phyloP scores from a whole-genome alignment of 2,797 vertebrate genomes.

The Accipiter minullus region DNA sequence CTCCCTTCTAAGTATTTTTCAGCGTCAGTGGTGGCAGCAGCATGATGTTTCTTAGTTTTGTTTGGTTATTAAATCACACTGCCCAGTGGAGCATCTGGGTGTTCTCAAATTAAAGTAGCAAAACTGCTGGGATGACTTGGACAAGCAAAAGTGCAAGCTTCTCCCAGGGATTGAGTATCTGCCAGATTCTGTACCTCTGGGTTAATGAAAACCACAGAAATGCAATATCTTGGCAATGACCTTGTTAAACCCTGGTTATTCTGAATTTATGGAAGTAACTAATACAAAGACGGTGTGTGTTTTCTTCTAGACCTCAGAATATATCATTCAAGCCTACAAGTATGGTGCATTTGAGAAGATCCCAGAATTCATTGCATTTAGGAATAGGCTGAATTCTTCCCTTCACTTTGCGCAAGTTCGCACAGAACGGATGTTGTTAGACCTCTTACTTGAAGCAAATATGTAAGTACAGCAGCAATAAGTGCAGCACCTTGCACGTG shows the following conservation, averaged over 20 bases:
- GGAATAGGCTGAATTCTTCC: conserved; percentile 94
- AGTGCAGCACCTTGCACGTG: background rate
- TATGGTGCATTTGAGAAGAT: conserved; percentile 99
- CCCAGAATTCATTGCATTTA: conserved; percentile 97
- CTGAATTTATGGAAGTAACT: background rate
- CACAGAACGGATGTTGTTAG: conserved; percentile 93
- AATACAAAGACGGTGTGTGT: conserved; percentile 23
- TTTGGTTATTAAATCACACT: background rate
- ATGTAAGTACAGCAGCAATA: conserved; percentile 81
- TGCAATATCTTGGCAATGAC: background rate
- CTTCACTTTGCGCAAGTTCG: conserved; percentile 98
- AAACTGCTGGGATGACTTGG: background rate
- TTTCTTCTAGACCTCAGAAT: conserved; percentile 94
- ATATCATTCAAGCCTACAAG: conserved; percentile 99
- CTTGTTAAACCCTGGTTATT: background rate
- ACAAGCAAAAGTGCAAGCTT: background rate
- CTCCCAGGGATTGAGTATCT: background rate
- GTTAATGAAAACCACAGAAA: background rate
- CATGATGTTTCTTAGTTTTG: accelerated
- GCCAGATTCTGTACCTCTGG: background rate
- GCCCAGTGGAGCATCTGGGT: background rate
- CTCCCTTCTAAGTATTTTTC: background rate
- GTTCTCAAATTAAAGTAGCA: background rate
- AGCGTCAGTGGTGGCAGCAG: background rate
- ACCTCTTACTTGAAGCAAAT: conserved; percentile 94